These are phyloP conservation scores for Crotalus horridus DNA, from an alignment of 2,113 vertebrate genomes.

Conservation along the genomic window DNA sequence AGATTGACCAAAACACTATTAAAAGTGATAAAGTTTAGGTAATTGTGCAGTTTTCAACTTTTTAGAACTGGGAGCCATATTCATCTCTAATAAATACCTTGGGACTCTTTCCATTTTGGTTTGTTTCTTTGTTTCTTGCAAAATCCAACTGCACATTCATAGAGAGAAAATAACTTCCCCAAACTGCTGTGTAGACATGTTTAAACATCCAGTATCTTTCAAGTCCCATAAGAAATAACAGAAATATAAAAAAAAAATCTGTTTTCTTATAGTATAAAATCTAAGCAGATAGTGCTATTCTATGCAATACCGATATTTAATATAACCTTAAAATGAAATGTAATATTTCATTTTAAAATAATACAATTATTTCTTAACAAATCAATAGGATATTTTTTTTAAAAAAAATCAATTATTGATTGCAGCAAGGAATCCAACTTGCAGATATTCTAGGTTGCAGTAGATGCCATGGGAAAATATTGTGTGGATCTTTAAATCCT, in stretches of 20 bases:
- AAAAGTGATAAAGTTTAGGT: neutral
- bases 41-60: neutral
- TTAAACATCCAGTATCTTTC: neutral
- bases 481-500: neutral
- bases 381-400: neutral
- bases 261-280: neutral
- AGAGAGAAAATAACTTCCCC: neutral
- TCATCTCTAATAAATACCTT: neutral
- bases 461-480: neutral
- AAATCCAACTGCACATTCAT: neutral
- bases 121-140: neutral
- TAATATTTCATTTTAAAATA: neutral
- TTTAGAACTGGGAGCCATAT: neutral
- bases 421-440: neutral
- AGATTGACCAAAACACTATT: neutral
- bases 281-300: neutral
- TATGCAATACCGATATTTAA: neutral
- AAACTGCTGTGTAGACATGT: neutral
- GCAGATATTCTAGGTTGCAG: neutral
- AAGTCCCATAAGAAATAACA: neutral
- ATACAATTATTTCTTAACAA: neutral
- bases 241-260: neutral
- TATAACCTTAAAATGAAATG: neutral
- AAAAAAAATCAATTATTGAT: neutral
- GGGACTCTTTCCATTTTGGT: neutral